Evolutionary conservation across 2,888 invertebrate genomes (phyloP).

Genomic region (Dermolepida albohirtum): DNA sequence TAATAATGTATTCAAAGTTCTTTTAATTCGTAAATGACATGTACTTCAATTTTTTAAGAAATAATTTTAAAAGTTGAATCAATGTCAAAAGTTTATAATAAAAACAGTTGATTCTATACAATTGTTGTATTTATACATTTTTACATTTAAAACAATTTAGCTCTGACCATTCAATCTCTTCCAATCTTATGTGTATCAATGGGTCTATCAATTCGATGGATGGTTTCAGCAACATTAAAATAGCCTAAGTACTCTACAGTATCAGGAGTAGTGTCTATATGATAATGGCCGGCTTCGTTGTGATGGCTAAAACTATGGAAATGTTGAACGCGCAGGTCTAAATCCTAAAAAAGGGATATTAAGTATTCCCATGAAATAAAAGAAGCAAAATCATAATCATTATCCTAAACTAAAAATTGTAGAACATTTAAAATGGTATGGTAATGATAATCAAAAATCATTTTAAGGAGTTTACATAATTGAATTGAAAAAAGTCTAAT

Average conservation of each 20-base stretch:
- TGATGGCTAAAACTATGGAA: conserved; percentile 91
- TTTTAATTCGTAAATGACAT: no score
- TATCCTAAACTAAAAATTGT: no score
- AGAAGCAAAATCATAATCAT: no score
- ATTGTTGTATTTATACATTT: no score
- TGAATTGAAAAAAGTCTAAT: conserved; percentile 4
- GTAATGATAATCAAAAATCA: not conserved
- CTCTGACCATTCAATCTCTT: conserved; percentile 70
- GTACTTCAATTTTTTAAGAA: no score
- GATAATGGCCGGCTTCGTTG: conserved; percentile 95
- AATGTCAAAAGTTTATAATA: no score
- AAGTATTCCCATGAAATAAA: no score
- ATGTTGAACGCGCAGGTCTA: conserved; percentile 94
- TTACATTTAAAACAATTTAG: not conserved
- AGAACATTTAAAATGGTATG: no score
- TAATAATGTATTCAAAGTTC: no score
- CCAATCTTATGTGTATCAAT: conserved; percentile 75
- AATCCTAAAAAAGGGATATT: conserved; percentile 70
- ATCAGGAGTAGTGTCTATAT: conserved; percentile 92
- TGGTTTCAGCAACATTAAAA: conserved; percentile 80
- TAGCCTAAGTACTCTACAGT: conserved; percentile 91
- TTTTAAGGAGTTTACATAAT: not conserved
- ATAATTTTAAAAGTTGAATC: no score
- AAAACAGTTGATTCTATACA: no score
- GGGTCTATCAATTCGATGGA: conserved; percentile 83